A percentile compares a stretch with the other conserved stretches of the same genome.
Conservation (phyloP, 2,113 vertebrate genomes). For the Macquaria australasica region DNA sequence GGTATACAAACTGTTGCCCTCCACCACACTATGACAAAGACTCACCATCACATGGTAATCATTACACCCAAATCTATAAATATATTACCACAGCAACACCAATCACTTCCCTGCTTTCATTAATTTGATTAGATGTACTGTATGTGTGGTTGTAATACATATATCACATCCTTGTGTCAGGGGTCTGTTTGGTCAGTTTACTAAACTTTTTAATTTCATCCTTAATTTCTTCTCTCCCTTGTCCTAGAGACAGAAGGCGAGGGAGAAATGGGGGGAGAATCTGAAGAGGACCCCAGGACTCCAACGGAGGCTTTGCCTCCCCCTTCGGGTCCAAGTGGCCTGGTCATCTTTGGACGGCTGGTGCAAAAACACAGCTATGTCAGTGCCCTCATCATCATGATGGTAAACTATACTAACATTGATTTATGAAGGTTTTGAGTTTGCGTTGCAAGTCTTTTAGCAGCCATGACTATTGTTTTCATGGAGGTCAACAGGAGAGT, state of each 20-base stretch:
- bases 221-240: background rate
- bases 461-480: background rate
- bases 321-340: slow-evolving; percentile 66
- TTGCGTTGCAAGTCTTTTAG: background rate
- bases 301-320: slow-evolving; percentile 45
- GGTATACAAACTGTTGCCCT: slow-evolving; percentile 71
- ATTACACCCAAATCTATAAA: background rate
- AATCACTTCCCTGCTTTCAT: background rate
- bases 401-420: slow-evolving; percentile 74
- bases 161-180: background rate
- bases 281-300: slow-evolving; percentile 42
- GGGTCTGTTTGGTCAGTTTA: background rate
- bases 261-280: slow-evolving; percentile 30
- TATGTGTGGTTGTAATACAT: background rate
- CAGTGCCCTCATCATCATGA: slow-evolving; percentile 87
- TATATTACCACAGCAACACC: background rate
- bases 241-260: slow-evolving; percentile 49
- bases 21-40: slow-evolving; percentile 69
- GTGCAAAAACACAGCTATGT: slow-evolving; percentile 88
- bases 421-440: background rate
- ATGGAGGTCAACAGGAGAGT: background rate
- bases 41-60: slow-evolving; percentile 66
- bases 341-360: slow-evolving; percentile 79
- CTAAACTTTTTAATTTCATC: background rate
- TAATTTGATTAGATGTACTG: background rate